Percentiles rank a stretch among this genome's conserved stretches.
phyloP scores from a whole-genome alignment of 2,113 vertebrate genomes.

The Bos javanicus region DNA sequence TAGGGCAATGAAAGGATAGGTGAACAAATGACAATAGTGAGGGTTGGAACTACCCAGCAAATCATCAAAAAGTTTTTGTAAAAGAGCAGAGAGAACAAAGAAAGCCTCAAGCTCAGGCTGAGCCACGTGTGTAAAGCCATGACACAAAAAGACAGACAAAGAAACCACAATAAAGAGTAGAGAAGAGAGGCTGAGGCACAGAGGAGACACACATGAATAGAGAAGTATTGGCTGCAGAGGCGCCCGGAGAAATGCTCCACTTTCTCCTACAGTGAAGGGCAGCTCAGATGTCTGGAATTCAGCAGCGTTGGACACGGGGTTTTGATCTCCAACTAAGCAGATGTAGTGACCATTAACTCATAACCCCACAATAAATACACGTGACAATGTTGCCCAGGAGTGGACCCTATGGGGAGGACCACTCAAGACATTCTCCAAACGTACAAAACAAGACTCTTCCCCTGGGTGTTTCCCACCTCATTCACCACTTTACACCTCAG shows the following conservation, averaged over 20 bases:
- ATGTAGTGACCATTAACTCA: neutral
- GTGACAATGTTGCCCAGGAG: neutral
- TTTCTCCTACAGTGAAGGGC: neutral
- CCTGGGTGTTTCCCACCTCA: neutral
- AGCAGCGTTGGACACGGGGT: neutral
- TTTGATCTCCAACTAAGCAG: neutral
- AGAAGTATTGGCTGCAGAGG: neutral
- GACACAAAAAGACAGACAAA: neutral
- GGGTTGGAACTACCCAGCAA: neutral
- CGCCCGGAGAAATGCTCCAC: fast-evolving
- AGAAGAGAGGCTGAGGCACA: neutral
- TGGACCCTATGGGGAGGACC: neutral
- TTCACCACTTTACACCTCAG: neutral
- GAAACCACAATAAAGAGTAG: neutral
- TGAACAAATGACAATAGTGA: neutral
- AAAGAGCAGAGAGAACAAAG: neutral
- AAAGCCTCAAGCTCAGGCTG: neutral
- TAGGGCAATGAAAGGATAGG: neutral
- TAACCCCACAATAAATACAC: fast-evolving
- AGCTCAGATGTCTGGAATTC: slow-evolving; percentile 6
- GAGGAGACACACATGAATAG: neutral
- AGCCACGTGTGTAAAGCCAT: neutral
- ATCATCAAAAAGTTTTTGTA: neutral
- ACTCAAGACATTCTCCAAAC: neutral
- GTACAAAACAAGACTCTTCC: neutral